Evolutionary conservation across 1,140 invertebrate species (phyloP).

Genomic region (Micrasema minimum): DNA sequence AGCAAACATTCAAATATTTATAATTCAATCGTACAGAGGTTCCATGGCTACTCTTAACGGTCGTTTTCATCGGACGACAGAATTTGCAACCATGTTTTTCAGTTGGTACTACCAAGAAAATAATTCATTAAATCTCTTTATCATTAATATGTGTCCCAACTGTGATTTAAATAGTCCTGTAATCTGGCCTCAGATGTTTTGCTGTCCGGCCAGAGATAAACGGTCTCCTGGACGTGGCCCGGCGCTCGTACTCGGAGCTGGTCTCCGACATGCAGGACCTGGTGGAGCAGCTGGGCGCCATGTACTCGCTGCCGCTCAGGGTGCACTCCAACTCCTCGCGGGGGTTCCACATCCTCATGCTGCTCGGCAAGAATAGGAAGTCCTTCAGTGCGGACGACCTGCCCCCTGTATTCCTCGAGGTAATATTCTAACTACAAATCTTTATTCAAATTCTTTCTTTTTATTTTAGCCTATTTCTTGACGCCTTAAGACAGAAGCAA

Average conservation of each 20-base stretch:
- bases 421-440: conserved; percentile 54
- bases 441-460: too few relatives aligned
- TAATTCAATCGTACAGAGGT: too few relatives aligned
- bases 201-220: conserved; percentile 82
- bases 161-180: too few relatives aligned
- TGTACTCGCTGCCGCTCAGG: conserved; percentile 74
- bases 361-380: conserved; percentile 60
- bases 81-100: not conserved
- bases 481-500: too few relatives aligned
- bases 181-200: conserved; percentile 78
- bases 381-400: conserved; percentile 68
- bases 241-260: conserved; percentile 79
- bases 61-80: too few relatives aligned
- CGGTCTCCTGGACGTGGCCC: conserved; percentile 80
- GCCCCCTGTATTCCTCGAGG: conserved; percentile 76
- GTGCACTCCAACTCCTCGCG: conserved; percentile 73
- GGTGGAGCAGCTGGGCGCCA: conserved; percentile 72
- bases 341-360: conserved; percentile 82
- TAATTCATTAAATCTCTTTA: not conserved
- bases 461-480: too few relatives aligned
- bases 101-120: not conserved
- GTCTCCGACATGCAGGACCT: conserved; percentile 79
- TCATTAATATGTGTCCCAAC: too few relatives aligned
- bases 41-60: too few relatives aligned
- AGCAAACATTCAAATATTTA: too few relatives aligned